phyloP scores from a whole-genome alignment of 2,797 vertebrate species.

The Paedocypris micromegethes region DNA sequence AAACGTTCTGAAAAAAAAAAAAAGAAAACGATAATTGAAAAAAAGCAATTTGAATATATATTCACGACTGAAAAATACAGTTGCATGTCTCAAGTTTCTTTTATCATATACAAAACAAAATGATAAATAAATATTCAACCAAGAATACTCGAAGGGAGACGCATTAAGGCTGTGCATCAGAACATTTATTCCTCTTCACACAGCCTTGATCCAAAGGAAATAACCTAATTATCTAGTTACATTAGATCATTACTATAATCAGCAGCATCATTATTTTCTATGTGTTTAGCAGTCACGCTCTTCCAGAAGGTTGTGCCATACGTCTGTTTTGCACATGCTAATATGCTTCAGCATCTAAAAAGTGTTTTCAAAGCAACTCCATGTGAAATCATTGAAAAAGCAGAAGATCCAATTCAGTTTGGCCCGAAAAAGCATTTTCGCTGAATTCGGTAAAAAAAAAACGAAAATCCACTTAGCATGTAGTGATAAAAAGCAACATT shows the following conservation, averaged over 20 bases:
- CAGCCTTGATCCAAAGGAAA: constrained; percentile 64
- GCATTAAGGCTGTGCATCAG: constrained; percentile 4
- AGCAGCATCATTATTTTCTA: constrained; percentile 49
- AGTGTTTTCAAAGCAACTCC: constrained; percentile 34
- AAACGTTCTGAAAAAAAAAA: too few species aligned
- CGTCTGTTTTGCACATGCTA: constrained; percentile 37
- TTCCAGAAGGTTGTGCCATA: constrained; percentile 52
- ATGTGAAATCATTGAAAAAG: too few species aligned
- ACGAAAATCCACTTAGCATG: too few species aligned
- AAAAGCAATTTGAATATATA: too few species aligned
- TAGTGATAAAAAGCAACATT: too few species aligned
- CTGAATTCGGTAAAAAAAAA: too few species aligned
- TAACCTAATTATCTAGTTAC: constrained; percentile 67
- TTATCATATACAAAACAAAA: not conserved
- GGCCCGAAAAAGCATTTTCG: too few species aligned
- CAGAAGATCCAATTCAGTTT: too few species aligned
- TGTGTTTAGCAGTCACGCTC: constrained; percentile 56
- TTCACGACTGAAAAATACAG: too few species aligned
- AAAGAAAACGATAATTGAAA: too few species aligned
- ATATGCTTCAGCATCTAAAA: too few species aligned
- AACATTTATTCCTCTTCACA: constrained; percentile 55
- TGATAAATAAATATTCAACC: constrained; percentile 3
- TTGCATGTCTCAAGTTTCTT: too few species aligned
- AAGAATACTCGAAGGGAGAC: not conserved
- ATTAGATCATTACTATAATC: constrained; percentile 72